Conservation (phyloP, 2,888 invertebrate species). For the Crioceris asparagi region DNA sequence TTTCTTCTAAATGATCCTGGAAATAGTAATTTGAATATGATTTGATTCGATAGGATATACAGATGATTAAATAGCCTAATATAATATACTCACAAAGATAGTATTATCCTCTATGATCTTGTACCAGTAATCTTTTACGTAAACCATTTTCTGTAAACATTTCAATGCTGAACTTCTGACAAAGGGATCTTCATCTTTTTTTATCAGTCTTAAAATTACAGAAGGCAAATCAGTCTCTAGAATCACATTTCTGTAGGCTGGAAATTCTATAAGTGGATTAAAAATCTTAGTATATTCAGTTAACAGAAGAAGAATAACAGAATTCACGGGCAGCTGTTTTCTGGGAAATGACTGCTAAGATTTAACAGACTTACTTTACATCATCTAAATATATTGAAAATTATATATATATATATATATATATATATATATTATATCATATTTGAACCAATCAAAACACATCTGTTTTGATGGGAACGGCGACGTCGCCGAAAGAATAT, state of each 20-base stretch:
- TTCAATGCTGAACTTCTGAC: constrained; percentile 65
- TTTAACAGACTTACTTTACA: no score
- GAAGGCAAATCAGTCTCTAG: constrained; percentile 53
- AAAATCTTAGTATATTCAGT: no score
- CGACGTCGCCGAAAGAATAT: no score
- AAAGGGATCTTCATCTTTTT: constrained; percentile 61
- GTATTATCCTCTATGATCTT: constrained; percentile 40
- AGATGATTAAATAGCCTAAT: neutral
- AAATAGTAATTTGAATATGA: constrained; percentile 20
- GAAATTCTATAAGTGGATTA: constrained; percentile 64
- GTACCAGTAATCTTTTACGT: constrained; percentile 58
- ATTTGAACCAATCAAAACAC: no score
- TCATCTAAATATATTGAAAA: no score
- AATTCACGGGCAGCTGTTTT: no score
- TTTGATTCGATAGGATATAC: constrained; percentile 1
- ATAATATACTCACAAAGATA: constrained; percentile 10
- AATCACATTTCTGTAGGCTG: constrained; percentile 63
- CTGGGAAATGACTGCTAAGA: no score
- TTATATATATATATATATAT: no score
- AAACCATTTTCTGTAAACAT: constrained; percentile 57
- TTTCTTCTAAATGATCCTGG: constrained; percentile 42
- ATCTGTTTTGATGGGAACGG: no score
- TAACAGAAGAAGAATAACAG: no score
- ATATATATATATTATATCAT: no score
- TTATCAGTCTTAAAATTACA: constrained; percentile 53